Evolutionary conservation across 1,140 invertebrate species (phyloP).

Genomic region (Stenopsyche tienmushanensis): DNA sequence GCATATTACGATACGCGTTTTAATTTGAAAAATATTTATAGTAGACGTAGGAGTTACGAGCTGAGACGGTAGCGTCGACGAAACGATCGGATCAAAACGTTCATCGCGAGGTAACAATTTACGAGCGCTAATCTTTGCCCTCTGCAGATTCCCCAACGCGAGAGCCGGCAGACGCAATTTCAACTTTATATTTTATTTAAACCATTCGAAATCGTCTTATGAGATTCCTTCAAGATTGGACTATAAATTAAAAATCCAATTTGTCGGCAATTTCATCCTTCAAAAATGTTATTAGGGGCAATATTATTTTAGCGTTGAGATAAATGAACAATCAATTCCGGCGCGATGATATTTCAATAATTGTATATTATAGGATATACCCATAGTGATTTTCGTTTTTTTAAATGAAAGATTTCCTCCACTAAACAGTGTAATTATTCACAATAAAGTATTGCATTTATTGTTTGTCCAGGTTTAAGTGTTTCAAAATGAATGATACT

Average conservation of each 20-base stretch:
- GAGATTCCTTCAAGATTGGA: background rate
- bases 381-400: background rate
- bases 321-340: background rate
- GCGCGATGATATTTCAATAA: background rate
- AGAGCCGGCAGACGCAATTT: background rate
- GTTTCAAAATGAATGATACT: background rate
- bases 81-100: too few relatives aligned
- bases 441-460: too few relatives aligned
- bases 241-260: too few relatives aligned
- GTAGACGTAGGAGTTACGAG: too few relatives aligned
- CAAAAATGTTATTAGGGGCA: too few relatives aligned
- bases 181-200: too few relatives aligned
- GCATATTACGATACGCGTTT: too few relatives aligned
- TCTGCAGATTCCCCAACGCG: background rate
- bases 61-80: too few relatives aligned
- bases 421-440: background rate
- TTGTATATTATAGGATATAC: background rate
- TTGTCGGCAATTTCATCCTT: too few relatives aligned
- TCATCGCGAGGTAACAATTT: background rate
- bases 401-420: background rate
- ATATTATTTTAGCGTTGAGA: background rate
- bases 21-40: too few relatives aligned
- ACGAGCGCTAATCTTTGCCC: constrained; percentile 4
- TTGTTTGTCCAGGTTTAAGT: background rate
- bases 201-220: too few relatives aligned